These are phyloP conservation scores for Aspidiotus rigidus DNA, from an alignment of 2,888 invertebrate genomes.

Conservation along the genomic window DNA sequence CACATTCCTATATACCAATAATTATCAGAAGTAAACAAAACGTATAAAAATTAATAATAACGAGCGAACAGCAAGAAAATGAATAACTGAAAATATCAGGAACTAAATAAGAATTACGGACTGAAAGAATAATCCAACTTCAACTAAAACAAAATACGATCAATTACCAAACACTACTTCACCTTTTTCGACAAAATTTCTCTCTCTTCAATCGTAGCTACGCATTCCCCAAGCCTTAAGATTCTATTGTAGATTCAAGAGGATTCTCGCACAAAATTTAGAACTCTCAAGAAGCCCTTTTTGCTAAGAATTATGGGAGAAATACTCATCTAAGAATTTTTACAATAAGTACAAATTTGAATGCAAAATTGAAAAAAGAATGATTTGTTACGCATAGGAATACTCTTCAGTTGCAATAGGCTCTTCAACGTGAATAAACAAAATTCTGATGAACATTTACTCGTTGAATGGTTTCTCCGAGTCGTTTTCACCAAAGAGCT, in stretches of 20 bases:
- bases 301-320: too few relatives aligned
- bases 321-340: too few relatives aligned
- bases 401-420: too few relatives aligned
- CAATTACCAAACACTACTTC: too few relatives aligned
- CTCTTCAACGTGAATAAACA: constrained; percentile 39
- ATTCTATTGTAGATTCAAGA: too few relatives aligned
- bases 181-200: too few relatives aligned
- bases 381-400: too few relatives aligned
- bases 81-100: background rate
- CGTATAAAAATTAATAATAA: background rate
- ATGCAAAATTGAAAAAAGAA: too few relatives aligned
- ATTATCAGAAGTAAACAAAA: background rate
- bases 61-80: background rate
- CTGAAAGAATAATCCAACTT: background rate
- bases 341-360: too few relatives aligned
- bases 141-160: background rate
- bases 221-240: too few relatives aligned
- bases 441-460: constrained; percentile 49
- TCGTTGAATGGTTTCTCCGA: constrained; percentile 45
- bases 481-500: constrained; percentile 63
- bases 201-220: too few relatives aligned
- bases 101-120: background rate
- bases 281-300: background rate
- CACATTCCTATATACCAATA: background rate
- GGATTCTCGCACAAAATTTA: background rate